Evolutionary conservation across 2,797 vertebrate genomes (phyloP).

Genomic region (Chanos chanos): DNA sequence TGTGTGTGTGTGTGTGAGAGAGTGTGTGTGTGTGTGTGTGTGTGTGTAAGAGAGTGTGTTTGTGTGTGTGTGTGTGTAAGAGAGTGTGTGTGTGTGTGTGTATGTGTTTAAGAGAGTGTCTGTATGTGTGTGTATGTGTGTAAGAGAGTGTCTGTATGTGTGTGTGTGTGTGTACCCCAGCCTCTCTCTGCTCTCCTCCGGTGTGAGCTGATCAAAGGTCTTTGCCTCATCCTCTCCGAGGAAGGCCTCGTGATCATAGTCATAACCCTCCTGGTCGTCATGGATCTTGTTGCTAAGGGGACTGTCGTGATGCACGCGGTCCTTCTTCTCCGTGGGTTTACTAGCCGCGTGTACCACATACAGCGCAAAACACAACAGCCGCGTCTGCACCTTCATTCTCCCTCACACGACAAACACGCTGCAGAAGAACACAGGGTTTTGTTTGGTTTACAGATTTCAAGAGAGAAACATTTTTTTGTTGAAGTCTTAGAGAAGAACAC

Average conservation of each 20-base stretch:
- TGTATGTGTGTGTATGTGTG: too few relatives aligned
- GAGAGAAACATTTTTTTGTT: too few relatives aligned
- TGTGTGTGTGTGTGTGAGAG: too few relatives aligned
- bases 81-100: too few relatives aligned
- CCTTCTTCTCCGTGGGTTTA: slow-evolving; percentile 96
- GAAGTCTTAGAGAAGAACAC: too few relatives aligned
- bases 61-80: too few relatives aligned
- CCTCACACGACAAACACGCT: background rate
- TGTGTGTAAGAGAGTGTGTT: too few relatives aligned
- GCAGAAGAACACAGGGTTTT: too few relatives aligned
- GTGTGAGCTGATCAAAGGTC: slow-evolving; percentile 93
- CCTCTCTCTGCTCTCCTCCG: slow-evolving; percentile 94
- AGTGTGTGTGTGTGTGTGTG: too few relatives aligned
- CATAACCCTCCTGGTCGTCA: slow-evolving; percentile 84
- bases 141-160: too few relatives aligned
- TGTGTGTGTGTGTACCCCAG: slow-evolving; percentile 35
- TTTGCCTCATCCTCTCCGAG: slow-evolving; percentile 94
- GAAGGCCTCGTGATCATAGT: slow-evolving; percentile 98
- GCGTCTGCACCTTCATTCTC: slow-evolving; percentile 75
- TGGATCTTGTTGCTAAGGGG: slow-evolving; percentile 87
- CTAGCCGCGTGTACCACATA: slow-evolving; percentile 79
- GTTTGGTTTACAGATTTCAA: too few relatives aligned
- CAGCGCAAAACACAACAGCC: slow-evolving; percentile 80
- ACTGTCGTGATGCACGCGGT: slow-evolving; percentile 85
- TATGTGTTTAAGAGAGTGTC: too few relatives aligned